Percentiles rank a stretch among this genome's conserved stretches.
These are phyloP conservation scores for Cuculus canorus DNA, from an alignment of 2,797 vertebrate genomes.

Conservation along the genomic window DNA sequence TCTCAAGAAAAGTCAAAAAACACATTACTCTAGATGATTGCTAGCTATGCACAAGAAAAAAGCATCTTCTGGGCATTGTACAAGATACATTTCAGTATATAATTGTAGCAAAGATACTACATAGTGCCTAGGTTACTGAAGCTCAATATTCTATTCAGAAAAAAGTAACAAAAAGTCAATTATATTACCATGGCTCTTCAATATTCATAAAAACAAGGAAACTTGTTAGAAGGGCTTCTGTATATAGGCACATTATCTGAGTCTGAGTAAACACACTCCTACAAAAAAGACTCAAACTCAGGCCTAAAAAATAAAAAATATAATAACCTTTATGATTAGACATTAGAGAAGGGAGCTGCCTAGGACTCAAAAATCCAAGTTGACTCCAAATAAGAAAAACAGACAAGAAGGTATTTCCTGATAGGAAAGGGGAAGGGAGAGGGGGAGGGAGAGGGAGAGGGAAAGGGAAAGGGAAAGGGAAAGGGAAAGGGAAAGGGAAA, in stretches of 20 bases:
- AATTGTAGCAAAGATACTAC: neutral
- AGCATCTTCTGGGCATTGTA: neutral
- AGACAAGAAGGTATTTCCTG: neutral
- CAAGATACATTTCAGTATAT: neutral
- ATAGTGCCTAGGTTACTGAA: neutral
- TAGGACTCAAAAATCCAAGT: neutral
- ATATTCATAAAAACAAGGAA: neutral
- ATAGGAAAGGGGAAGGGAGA: neutral
- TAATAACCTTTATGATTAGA: neutral
- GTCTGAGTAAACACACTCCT: neutral
- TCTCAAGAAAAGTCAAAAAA: neutral
- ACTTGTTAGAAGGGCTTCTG: neutral
- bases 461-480: no score
- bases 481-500: fast-evolving
- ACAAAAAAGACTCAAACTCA: neutral
- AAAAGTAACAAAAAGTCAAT: neutral
- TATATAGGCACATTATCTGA: neutral
- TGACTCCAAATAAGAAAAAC: neutral
- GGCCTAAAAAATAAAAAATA: neutral
- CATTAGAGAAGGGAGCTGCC: neutral
- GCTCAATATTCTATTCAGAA: neutral
- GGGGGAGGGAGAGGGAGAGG: fast-evolving
- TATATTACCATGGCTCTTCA: neutral
- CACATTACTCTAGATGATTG: neutral
- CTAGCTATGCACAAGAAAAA: neutral